A percentile compares a stretch with the other conserved stretches of the same genome.
phyloP scores from a whole-genome alignment of 2,113 vertebrate species.

The Vireo altiloquus region DNA sequence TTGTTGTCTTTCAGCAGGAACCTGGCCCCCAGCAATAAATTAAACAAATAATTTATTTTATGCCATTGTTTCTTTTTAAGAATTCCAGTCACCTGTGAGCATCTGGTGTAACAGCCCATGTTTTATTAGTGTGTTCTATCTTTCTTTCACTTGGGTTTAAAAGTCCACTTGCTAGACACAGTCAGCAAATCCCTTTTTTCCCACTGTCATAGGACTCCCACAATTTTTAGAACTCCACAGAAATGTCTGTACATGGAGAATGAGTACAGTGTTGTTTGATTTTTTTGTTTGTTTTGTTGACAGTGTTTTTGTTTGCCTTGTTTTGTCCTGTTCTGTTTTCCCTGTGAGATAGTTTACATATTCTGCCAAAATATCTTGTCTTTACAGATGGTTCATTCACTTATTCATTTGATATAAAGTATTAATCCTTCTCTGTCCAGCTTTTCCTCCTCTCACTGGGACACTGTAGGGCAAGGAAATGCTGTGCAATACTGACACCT shows the following conservation, averaged over 20 bases:
- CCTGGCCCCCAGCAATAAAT: not conserved
- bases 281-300: not conserved
- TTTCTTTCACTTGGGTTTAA: not conserved
- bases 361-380: not conserved
- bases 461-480: not conserved
- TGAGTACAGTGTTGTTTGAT: not conserved
- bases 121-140: not conserved
- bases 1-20: not conserved
- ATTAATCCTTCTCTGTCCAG: not conserved
- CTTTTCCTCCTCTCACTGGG: not conserved
- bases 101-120: not conserved
- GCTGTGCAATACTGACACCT: not conserved
- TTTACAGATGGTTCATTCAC: not conserved
- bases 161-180: not conserved
- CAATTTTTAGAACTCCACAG: not conserved
- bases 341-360: not conserved
- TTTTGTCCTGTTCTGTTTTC: not conserved
- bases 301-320: not conserved
- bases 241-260: not conserved
- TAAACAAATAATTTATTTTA: not conserved
- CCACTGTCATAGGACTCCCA: not conserved
- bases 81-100: not conserved
- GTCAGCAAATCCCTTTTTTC: not conserved
- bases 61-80: not conserved
- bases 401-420: not conserved